phyloP scores from a whole-genome alignment of 2,113 vertebrate species.

The Phaethon lepturus region DNA sequence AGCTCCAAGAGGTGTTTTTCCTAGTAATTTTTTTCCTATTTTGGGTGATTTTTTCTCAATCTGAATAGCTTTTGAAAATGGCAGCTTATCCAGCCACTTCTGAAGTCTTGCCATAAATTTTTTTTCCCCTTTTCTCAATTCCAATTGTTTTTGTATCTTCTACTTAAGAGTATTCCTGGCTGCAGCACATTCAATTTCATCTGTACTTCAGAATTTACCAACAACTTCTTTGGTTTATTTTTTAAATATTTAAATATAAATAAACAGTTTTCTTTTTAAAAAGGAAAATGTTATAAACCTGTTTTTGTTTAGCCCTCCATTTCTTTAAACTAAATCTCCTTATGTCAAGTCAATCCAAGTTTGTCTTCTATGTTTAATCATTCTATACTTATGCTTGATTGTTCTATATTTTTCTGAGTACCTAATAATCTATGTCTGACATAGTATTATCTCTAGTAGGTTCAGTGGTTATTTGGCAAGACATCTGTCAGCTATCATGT shows the following conservation, averaged over 20 bases:
- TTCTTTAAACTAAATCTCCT: not conserved
- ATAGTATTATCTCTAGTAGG: not conserved
- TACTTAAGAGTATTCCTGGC: not conserved
- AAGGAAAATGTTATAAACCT: not conserved
- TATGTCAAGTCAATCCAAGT: not conserved
- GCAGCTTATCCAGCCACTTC: not conserved
- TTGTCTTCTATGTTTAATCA: not conserved
- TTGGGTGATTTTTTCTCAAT: not conserved
- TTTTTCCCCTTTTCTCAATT: not conserved
- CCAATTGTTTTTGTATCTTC: not conserved
- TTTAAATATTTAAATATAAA: not conserved
- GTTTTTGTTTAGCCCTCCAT: not conserved
- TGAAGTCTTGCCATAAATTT: not conserved
- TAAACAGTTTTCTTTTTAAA: not conserved
- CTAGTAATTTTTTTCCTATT: not conserved
- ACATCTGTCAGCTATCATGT: not conserved
- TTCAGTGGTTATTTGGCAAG: not conserved
- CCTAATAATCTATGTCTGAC: not conserved
- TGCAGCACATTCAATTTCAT: not conserved
- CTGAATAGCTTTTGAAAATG: not conserved
- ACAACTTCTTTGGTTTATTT: not conserved
- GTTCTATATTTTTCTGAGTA: not conserved
- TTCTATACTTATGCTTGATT: not conserved
- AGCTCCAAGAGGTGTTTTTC: not conserved
- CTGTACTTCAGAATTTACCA: not conserved